A percentile compares a stretch with the other conserved stretches of the same genome.
phyloP scores from a whole-genome alignment of 2,888 invertebrate genomes.

The Nemurella pictetii region DNA sequence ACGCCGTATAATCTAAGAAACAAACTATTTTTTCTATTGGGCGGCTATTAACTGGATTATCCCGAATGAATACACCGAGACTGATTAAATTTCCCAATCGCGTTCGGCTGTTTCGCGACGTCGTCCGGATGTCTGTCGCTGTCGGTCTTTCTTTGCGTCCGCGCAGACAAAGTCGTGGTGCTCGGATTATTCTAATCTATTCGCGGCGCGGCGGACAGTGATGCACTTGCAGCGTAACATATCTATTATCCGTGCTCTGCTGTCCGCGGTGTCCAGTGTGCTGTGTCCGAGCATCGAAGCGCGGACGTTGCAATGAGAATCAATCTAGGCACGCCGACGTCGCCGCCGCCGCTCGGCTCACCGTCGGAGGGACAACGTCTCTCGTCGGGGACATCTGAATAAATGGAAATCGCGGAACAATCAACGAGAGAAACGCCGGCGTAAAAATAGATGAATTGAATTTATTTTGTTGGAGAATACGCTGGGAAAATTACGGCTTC shows the following conservation, averaged over 20 bases:
- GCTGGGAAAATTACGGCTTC: not conserved
- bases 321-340: not conserved
- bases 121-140: not conserved
- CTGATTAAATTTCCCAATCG: not conserved
- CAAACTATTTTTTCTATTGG: not conserved
- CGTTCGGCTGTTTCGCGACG: not conserved
- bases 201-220: slow-evolving; percentile 9
- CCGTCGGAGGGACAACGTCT: not conserved
- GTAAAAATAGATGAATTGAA: not conserved
- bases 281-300: slow-evolving; percentile 14
- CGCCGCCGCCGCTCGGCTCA: no score
- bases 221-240: slow-evolving; percentile 18
- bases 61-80: not conserved
- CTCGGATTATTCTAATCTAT: slow-evolving; percentile 11
- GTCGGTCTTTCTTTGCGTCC: not conserved
- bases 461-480: not conserved
- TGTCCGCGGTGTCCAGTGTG: no score
- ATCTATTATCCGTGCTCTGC: slow-evolving; percentile 18
- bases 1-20: not conserved
- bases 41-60: not conserved
- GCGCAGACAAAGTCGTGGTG: not conserved
- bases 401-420: not conserved
- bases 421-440: not conserved
- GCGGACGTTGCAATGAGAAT: slow-evolving; percentile 18
- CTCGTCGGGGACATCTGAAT: not conserved